phyloP scores from a whole-genome alignment of 2,113 vertebrate species.

The Oreochromis aureus region DNA sequence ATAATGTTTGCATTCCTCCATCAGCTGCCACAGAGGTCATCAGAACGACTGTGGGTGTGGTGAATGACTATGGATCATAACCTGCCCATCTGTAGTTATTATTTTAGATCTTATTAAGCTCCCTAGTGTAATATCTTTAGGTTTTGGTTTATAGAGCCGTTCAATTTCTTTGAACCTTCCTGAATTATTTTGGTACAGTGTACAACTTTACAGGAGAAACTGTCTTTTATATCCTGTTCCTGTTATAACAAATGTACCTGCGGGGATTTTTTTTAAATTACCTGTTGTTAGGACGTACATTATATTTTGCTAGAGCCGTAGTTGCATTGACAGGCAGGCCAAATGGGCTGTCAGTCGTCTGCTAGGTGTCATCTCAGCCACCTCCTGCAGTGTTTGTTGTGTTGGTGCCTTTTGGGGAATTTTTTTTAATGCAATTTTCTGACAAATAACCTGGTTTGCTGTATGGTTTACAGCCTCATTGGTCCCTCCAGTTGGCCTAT shows the following conservation, averaged over 20 bases:
- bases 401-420: neutral
- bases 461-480: neutral
- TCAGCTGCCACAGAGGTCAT: neutral
- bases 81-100: neutral
- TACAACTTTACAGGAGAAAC: neutral
- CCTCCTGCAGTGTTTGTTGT: neutral
- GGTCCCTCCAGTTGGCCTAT: accelerated
- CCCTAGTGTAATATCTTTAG: neutral
- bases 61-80: neutral
- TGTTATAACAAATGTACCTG: neutral
- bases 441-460: neutral
- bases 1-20: accelerated
- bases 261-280: neutral
- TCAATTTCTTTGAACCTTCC: neutral
- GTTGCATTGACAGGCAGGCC: neutral
- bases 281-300: accelerated
- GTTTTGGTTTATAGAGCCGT: neutral
- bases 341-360: neutral
- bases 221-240: neutral
- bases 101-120: neutral
- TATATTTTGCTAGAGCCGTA: neutral
- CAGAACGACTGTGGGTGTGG: neutral
- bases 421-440: neutral
- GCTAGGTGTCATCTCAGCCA: neutral
- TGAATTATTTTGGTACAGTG: neutral